Percentiles rank a stretch among this genome's conserved stretches.
Conservation (phyloP, 1,140 invertebrate species). For the Procambarus clarkii region DNA sequence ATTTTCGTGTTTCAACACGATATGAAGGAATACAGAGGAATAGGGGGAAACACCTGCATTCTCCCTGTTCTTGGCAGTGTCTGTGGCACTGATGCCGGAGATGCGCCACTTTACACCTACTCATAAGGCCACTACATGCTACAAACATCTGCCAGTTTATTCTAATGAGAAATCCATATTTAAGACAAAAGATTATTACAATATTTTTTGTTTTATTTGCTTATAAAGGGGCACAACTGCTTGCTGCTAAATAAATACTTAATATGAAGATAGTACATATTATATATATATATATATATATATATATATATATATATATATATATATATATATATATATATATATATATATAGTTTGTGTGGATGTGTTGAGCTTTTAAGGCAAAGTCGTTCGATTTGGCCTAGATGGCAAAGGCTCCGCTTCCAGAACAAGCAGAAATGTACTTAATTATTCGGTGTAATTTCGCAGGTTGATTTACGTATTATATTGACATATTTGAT, state of each 20-base stretch:
- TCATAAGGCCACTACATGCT: not conserved
- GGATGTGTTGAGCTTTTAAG: no score
- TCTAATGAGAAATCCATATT: not conserved
- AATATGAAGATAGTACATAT: conserved; percentile 25
- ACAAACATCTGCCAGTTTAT: not conserved
- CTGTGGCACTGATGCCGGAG: not conserved
- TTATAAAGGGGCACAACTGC: not conserved
- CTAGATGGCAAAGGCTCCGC: no score
- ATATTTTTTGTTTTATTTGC: not conserved
- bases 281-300: not conserved
- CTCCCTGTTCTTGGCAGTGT: no score
- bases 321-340: conserved; percentile 48
- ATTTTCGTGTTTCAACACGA: no score
- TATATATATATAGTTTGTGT: no score
- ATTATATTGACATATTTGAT: no score
- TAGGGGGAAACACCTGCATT: not conserved
- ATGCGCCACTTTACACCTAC: not conserved
- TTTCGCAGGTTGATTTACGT: no score
- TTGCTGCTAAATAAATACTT: not conserved
- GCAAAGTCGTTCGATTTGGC: no score
- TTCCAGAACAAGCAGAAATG: no score
- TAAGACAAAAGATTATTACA: not conserved
- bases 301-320: conserved; percentile 34
- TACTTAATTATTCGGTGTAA: no score
- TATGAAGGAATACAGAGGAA: no score